Base-by-base conservation (phyloP, 2,888 invertebrate genomes). In the Lucinisca nassula region DNA sequence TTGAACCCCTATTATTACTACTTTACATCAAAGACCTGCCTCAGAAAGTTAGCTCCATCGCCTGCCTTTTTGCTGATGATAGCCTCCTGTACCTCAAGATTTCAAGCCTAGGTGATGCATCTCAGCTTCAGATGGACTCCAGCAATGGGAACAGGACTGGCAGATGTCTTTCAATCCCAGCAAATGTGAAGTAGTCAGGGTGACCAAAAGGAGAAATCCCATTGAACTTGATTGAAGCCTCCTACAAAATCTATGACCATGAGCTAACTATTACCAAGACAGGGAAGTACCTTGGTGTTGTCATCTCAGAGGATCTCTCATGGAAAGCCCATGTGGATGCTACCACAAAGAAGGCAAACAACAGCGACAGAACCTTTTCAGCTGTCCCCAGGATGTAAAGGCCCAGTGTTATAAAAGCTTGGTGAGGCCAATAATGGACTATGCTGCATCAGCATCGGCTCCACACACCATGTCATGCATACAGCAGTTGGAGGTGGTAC, bases 381-480 rank as follows among this genome's bases (percentile, higher is more conserved):
- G 14, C 21, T 77, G 77, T 37, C 77, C 77, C 17, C 49, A 77
- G 32, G 37, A 77, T 32, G 55, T 77, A 27, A 51, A n/a, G n/a
- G 55, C 32, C 24, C 24, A 37, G 37, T 77, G 77, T 55, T 77
- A 77, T 37, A 77, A 30, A n/a, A 55, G 55, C 6, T 24, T 77
- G 21, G 76, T 76, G 24, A n/a, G 79, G 30, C 79, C 61, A 12
- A 38, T 32, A 4, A n/a, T 79, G 1, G 10, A 79, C 12, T 38
- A 79, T 27, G 38, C 45, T 3, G 51, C 38, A 14, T 27, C 79
- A 37, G 67, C 35, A 24, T 79, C 67, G 67, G 58, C 55, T 27
- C 84, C 79, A 17, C 73, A 55, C 61, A 84, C 79, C 17, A 61
- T 4, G 14, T 14, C 12, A 8, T 49, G 73, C 37, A 74, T 84